Evolutionary conservation across 2,888 invertebrate genomes (phyloP), one percentile per base, ranked within the genome.

Genomic region (Lucinisca nassula): DNA sequence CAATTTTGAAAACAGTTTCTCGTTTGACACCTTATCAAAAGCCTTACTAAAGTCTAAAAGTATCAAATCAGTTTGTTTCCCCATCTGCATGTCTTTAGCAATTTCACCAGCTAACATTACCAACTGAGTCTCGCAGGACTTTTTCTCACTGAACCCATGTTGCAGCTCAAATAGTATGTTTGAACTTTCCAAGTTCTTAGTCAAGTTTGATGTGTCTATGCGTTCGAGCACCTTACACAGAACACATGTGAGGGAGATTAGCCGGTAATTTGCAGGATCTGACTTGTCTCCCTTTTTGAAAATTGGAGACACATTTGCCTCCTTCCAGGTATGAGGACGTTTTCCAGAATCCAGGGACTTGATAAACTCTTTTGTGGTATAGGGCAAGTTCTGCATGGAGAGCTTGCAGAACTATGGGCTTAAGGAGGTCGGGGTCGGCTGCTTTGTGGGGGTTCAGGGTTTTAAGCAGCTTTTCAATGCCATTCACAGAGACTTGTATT

Each of bases 21-120:
- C n/a, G n/a, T n/a, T n/a, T n/a, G n/a, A n/a, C n/a, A 27, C 73
- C n/a, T 73, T 37, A 21, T 73, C 73, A 73, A 73, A 73, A n/a
- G 73, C 37, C 38, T 73, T 37, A 35, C 37, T 37, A 73, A 73
- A 73, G 37, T 73, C 45, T 40, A 73, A 37, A 24, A 73, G 38
- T 73, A 73, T 73, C 24, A 73, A 35, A n/a, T n/a, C n/a, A 30
- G 73, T 73, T 37, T 73, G 73, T 24, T 73, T 73, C 38, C 73
- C 24, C 45, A n/a, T 37, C n/a, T 40, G n/a, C 24, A n/a, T 21
- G 21, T 37, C 37, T 37, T 10, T 73, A 24, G 73, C 37, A 40
- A 73, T n/a, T n/a, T 73, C 73, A n/a, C 12, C 73, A 27, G 12
- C 38, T 37, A 73, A 14, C 73, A 73, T 73, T 35, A 24, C 37